These are phyloP conservation scores for Oncorhynchus keta DNA, from an alignment of 2,113 vertebrate species.

Conservation along the genomic window DNA sequence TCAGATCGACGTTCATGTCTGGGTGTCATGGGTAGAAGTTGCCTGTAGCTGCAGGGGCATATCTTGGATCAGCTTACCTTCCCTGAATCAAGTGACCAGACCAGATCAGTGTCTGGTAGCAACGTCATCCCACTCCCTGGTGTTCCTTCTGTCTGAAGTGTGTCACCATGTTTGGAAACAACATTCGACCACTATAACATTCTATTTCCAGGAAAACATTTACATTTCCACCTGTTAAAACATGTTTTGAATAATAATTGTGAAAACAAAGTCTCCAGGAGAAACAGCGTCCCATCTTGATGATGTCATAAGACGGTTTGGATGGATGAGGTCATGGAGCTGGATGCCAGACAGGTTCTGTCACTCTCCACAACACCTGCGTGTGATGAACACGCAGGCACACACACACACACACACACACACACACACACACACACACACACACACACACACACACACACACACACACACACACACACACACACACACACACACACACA, in stretches of 20 bases:
- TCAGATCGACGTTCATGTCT: neutral
- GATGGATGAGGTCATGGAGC: constrained; percentile 3
- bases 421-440: neutral
- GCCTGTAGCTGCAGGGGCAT: too few relatives aligned
- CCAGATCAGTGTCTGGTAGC: too few relatives aligned
- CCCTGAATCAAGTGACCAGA: too few relatives aligned
- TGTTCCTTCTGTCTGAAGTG: neutral
- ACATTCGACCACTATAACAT: constrained; percentile 3
- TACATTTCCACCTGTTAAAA: neutral
- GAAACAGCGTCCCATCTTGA: neutral
- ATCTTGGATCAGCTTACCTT: too few relatives aligned
- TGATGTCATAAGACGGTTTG: constrained; percentile 19
- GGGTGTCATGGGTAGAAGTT: too few relatives aligned
- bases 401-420: neutral
- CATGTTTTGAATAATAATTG: neutral
- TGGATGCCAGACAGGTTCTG: constrained; percentile 5
- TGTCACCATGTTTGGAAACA: constrained; percentile 16
- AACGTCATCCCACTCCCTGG: too few relatives aligned
- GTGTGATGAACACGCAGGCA: neutral
- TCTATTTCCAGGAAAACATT: constrained; percentile 17
- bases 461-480: too few relatives aligned
- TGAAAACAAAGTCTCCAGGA: neutral
- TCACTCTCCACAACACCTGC: constrained; percentile 10
- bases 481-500: too few relatives aligned
- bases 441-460: neutral